A percentile compares a stretch with the other conserved stretches of the same genome.
These are phyloP conservation scores for Leucophenga maculata DNA, from an alignment of 2,888 invertebrate genomes.

Conservation along the genomic window DNA sequence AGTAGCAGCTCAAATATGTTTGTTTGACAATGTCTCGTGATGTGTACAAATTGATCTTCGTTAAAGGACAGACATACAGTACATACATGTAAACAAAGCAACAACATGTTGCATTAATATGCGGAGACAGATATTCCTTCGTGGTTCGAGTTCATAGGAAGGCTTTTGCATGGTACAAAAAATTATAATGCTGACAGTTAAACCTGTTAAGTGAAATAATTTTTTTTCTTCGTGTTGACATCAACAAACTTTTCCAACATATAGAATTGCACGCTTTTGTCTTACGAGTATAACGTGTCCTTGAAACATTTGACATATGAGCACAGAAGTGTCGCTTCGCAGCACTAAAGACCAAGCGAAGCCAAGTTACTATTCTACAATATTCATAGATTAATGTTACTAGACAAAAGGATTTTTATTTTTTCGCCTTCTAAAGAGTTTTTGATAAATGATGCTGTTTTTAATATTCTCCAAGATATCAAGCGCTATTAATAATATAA, in stretches of 20 bases:
- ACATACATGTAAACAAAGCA: background rate
- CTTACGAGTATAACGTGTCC: slow-evolving; percentile 1
- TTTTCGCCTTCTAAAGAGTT: slow-evolving; percentile 34
- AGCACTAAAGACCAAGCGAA: background rate
- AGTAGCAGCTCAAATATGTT: background rate
- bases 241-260: no score
- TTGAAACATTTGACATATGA: slow-evolving; percentile 1
- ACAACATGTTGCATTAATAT: slow-evolving; percentile 17
- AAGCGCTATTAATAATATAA: no score
- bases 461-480: background rate
- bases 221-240: background rate
- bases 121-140: background rate
- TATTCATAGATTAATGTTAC: slow-evolving; percentile 54
- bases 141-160: slow-evolving; percentile 17
- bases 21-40: slow-evolving; percentile 14
- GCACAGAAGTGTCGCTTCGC: background rate
- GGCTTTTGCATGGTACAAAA: background rate
- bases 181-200: slow-evolving; percentile 14
- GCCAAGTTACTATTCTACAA: no score
- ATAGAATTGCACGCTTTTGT: background rate
- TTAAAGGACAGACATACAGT: background rate
- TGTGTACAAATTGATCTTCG: slow-evolving; percentile 19
- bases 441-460: slow-evolving; percentile 59
- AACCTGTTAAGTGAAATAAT: background rate
- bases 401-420: slow-evolving; percentile 41